Base-by-base conservation (phyloP, 1,140 invertebrate species). In the Apis dorsata region DNA sequence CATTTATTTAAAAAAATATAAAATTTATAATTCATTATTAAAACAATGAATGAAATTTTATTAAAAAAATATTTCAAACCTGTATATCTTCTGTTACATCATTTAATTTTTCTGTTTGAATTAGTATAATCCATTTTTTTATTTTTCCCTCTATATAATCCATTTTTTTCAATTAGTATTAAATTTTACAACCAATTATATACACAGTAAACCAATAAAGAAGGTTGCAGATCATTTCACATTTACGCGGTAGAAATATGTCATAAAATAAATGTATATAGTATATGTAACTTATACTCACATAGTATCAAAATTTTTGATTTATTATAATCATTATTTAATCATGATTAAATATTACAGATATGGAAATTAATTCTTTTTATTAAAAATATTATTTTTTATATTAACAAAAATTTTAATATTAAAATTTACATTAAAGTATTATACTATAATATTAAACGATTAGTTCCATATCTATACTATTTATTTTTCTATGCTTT, bases 41-140 rank as follows among this genome's bases (percentile, higher is more conserved):
- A 0, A 17, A 4, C 13, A 44, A 44, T 44, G 21, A 51, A n/a
- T 71, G 15, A 49, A 81, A 81, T 34, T 24, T 49, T 1, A 17
- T 62, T 34, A 13, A 9, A 62, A 68, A 63, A 51, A 65, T 57
- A 66, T 53, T 49, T 24, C 51, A 19, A 76, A 90, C 90, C 86
- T 87, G 76, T 65, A 91, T 71, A 62, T 82, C 85, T 44, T 85
- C 53, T 49, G n/a, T 72, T 59, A 85, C 66, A 51, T 53, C 21
- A 51, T 83, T 17, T 13, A 91, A 81, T 62, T 90, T 44, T 34
- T 70, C 62, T 0, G 34, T 69, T 44, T 85, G 75, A 57, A 90
- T 84, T 19, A 81, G 76, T 57, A 73, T 24, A 13, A 80, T 82
- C 88, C 89, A 91, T 74, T 59, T 87, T 55, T 81, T 79, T n/a